Percentiles rank a stretch among this genome's conserved stretches.
Conservation (phyloP, 2,888 invertebrate genomes). For the Labia minor region DNA sequence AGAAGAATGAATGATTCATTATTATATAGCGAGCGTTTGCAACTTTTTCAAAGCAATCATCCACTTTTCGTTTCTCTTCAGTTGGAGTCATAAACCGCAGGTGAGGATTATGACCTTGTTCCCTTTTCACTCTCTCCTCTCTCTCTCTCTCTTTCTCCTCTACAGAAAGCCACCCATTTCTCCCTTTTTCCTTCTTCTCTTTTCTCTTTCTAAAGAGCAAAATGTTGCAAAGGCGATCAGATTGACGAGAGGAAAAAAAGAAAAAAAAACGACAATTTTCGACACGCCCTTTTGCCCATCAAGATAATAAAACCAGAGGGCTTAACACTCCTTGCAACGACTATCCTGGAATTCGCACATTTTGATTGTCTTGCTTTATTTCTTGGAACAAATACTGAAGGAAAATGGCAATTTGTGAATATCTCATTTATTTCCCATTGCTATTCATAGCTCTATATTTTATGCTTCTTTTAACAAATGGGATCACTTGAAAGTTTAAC, state of each 20-base stretch:
- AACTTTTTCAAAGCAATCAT: neutral
- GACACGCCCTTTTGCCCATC: neutral
- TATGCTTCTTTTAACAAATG: too few relatives aligned
- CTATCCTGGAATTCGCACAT: neutral
- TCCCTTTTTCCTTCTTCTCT: too few relatives aligned
- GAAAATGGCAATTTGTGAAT: too few relatives aligned
- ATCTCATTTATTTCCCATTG: too few relatives aligned
- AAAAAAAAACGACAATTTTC: neutral
- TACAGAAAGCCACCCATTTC: too few relatives aligned
- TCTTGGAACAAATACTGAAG: too few relatives aligned
- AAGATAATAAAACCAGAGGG: neutral
- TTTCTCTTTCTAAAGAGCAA: neutral
- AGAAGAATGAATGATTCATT: neutral
- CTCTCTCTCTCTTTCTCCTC: too few relatives aligned
- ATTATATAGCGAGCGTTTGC: neutral
- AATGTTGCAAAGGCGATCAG: neutral
- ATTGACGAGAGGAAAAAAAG: neutral
- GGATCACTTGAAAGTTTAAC: too few relatives aligned
- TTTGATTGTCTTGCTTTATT: too few relatives aligned
- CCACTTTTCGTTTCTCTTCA: neutral
- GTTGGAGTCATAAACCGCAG: neutral
- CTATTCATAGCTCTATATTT: too few relatives aligned
- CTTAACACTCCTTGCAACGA: neutral
- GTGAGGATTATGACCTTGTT: neutral
- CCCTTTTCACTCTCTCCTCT: too few relatives aligned